Evolutionary conservation across 2,113 vertebrate species (phyloP), one percentile per base, ranked within the genome.

Genomic region (Pangasianodon hypophthalmus): DNA sequence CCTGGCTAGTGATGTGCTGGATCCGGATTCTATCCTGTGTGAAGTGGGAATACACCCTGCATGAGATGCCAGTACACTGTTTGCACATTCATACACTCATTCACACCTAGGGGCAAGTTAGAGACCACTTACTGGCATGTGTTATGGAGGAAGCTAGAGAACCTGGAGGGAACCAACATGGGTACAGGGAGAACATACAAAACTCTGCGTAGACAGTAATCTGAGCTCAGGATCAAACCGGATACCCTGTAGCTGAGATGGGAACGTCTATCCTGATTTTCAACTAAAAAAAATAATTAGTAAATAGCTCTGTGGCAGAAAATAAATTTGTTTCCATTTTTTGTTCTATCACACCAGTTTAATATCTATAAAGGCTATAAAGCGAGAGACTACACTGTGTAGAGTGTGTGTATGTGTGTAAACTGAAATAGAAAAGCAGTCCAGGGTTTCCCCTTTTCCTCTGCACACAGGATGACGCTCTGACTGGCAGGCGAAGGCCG

Each of bases 401-500:
- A 3, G 29, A n/a, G 67, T 79, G 41, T 79, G 71, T 26, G 14
- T 77, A 8, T 89, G 64, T 81, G 19, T 77, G 56, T 84, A 60
- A 84, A 84, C 82, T 44, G 10, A 41, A 84, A 60, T 7, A 84
- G 41, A 85, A 79, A 88, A 67, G 6, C 44, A 81, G 82, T 29
- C 46, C 60, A 46, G 69, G 81, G 50, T 77, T 89, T 60, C 50
- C 75, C 73, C 26, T 87, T 69, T 26, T 41, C 69, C 14, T 79
- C 54, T 62, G 73, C 54, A 84, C 62, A 52, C 29, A 37, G 50
- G 73, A 81, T 62, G 58, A 41, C 2, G 9, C 44, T 29, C 50
- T 89, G 84, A 86, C 24, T 88, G 84, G 62, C 84, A 88, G 88
- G 5, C 73, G 64, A n/a, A 29, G 87, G 60, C 19, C 4, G 62